Evolutionary conservation across 1,140 invertebrate genomes (phyloP), one percentile per base, ranked within the genome.

Genomic region (Brachionus sp.): DNA sequence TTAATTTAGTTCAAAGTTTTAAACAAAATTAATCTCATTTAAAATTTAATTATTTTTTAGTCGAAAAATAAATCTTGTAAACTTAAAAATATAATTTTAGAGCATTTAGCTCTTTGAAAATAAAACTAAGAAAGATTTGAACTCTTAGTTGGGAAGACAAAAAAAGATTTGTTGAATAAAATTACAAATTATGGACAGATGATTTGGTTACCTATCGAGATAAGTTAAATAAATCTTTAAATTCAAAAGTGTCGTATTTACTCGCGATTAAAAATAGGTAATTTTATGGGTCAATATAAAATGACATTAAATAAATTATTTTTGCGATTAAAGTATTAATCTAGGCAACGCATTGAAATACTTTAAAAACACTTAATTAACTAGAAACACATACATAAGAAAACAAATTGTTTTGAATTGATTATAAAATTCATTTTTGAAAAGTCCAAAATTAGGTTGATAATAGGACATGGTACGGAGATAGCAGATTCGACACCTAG

Each of bases 281-380:
- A 57, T 57, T 57, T 57, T 57, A 53, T 57, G 50, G 50, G 50
- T 57, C 50, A 9, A 57, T 23, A 57, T 57, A 19, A 57, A 9
- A 25, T 57, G 50, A 57, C 50, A 57, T 57, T 57, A 57, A 57
- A 57, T 57, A 57, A 57, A 57, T 57, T 57, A 53, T 57, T 57
- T 57, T 57, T 16, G 50, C 19, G 50, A 57, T 57, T 57, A 57
- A 57, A 19, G 50, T 23, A 57, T 57, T 57, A 57, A 57, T 57
- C 50, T 57, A 57, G 50, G 50, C 50, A 57, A 57, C 66, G 66
- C 66, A 37, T 39, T 16, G n/a, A 70, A 44, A 70, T 39, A 39
- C 33, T 70, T 37, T 66, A 1, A 70, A 70, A 70, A 39, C 66
- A 39, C 66, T 70, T 70, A 70, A 70, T 70, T 70, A 70, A 70